Evolutionary conservation across 2,888 invertebrate species (phyloP).

Genomic region (Hypsopygia costalis): DNA sequence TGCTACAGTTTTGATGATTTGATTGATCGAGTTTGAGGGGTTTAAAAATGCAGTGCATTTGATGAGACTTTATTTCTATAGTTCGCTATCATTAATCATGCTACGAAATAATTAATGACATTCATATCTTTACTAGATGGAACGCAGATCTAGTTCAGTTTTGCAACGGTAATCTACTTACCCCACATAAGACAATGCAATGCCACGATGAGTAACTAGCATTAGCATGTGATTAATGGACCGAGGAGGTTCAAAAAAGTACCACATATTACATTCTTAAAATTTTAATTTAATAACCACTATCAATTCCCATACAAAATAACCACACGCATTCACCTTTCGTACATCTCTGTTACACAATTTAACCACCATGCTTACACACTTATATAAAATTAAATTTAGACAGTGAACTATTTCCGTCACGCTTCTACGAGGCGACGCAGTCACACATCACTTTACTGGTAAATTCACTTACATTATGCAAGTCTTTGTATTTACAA

Average conservation of each 20-base stretch:
- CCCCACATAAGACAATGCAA: constrained; percentile 22
- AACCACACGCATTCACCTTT: constrained; percentile 43
- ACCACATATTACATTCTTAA: constrained; percentile 29
- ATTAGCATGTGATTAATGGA: constrained; percentile 19
- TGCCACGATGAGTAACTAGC: constrained; percentile 2
- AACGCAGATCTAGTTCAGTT: constrained; percentile 24
- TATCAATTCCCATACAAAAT: constrained; percentile 33
- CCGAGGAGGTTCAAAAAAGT: constrained; percentile 26
- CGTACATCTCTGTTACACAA: constrained; percentile 36
- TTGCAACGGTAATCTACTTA: constrained; percentile 24
- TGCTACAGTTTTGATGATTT: too few species aligned
- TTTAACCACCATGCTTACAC: constrained; percentile 30
- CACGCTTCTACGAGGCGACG: constrained; percentile 37
- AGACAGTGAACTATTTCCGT: constrained; percentile 53
- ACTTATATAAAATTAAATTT: constrained; percentile 48
- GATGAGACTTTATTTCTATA: too few species aligned
- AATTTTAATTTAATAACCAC: constrained; percentile 67
- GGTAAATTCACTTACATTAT: constrained; percentile 59
- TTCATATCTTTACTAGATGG: constrained; percentile 18
- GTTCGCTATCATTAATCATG: neutral
- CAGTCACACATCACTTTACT: constrained; percentile 41
- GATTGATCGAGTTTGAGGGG: too few species aligned
- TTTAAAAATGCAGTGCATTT: too few species aligned
- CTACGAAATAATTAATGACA: neutral
- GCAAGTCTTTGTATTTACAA: constrained; percentile 65